These are phyloP conservation scores for Flexamia atlantica DNA, from an alignment of 2,888 invertebrate species.

Conservation along the genomic window DNA sequence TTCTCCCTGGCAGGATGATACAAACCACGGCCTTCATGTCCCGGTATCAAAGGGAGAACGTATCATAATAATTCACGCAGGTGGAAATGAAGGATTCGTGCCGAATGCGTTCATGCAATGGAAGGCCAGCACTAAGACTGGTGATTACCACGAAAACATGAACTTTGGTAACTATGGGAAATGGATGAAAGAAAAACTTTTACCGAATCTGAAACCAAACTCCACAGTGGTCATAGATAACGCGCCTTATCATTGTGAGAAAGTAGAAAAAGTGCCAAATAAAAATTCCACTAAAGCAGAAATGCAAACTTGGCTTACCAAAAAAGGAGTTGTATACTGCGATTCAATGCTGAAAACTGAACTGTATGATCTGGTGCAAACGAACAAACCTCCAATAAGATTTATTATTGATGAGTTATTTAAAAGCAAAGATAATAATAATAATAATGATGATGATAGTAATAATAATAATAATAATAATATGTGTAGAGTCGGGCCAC, in stretches of 20 bases:
- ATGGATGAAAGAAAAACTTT: constrained; percentile 1
- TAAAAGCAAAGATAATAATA: too few relatives aligned
- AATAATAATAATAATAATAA: too few relatives aligned
- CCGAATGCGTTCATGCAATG: too few relatives aligned
- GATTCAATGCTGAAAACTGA: too few relatives aligned
- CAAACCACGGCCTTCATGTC: neutral
- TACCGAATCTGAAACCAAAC: constrained; percentile 19
- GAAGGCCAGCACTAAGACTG: constrained; percentile 20
- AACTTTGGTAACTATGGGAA: constrained; percentile 6
- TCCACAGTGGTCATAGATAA: constrained; percentile 19
- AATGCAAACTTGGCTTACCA: constrained; percentile 35
- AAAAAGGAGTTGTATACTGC: neutral
- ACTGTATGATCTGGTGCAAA: too few relatives aligned
- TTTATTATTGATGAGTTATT: too few relatives aligned
- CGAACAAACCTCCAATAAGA: too few relatives aligned
- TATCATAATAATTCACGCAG: constrained; percentile 24
- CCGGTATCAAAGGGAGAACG: constrained; percentile 25
- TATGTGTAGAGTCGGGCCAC: too few relatives aligned
- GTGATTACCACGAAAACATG: constrained; percentile 20
- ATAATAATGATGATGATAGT: too few relatives aligned
- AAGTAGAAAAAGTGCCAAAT: constrained; percentile 6
- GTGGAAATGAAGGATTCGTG: too few relatives aligned
- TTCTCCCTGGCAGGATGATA: neutral
- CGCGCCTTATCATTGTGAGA: constrained; percentile 11
- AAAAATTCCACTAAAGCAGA: constrained; percentile 13